A percentile compares a stretch with the other conserved stretches of the same genome.
These are phyloP conservation scores for Caenorhabditis sp. DNA, from an alignment of 2,888 invertebrate species.

Conservation along the genomic window DNA sequence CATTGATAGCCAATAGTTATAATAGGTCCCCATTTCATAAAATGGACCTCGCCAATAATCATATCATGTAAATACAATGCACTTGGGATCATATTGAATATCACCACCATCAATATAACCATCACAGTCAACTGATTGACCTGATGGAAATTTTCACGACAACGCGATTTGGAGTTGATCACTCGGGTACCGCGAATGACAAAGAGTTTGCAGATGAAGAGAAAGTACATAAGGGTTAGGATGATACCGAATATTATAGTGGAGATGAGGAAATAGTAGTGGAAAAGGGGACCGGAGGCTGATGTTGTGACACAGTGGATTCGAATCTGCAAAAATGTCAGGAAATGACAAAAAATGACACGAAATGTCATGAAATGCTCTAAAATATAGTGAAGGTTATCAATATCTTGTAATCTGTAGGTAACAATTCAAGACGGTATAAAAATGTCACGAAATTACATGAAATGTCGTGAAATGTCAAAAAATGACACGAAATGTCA, in stretches of 20 bases:
- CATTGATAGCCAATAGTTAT: conserved; percentile 56
- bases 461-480: no score
- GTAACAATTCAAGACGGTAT: no score
- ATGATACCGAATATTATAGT: conserved; percentile 43
- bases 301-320: conserved; percentile 56
- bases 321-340: conserved; percentile 42
- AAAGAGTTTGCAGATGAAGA: conserved; percentile 48
- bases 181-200: conserved; percentile 38
- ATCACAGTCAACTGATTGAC: conserved; percentile 50
- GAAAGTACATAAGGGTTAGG: conserved; percentile 38
- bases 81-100: conserved; percentile 55
- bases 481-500: no score
- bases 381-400: no score
- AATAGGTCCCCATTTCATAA: conserved; percentile 57
- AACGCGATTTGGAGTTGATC: conserved; percentile 33
- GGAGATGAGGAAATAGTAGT: conserved; percentile 49
- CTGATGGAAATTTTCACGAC: conserved; percentile 42
- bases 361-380: no score
- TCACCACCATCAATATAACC: conserved; percentile 51
- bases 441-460: no score
- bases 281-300: conserved; percentile 48
- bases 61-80: conserved; percentile 53
- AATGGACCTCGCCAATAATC: conserved; percentile 48
- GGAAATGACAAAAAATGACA: no score
- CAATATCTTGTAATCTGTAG: no score